These are phyloP conservation scores for Phoxinus dragarum DNA, from an alignment of 2,797 vertebrate species.

Conservation along the genomic window DNA sequence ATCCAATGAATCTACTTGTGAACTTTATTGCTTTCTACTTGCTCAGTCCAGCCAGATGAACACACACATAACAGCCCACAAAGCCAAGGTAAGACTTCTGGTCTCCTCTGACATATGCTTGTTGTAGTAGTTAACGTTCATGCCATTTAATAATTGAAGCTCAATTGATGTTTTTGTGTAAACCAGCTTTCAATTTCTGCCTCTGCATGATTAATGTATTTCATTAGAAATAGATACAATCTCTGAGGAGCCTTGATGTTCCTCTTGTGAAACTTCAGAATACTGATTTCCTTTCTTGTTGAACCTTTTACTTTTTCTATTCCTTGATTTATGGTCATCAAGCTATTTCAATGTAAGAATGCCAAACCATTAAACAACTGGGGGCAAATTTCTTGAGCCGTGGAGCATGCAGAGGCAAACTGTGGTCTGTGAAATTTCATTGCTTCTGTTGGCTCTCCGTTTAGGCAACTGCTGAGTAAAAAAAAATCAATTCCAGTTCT, in stretches of 20 bases:
- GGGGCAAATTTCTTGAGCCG: neutral
- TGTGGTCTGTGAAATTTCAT: conserved; percentile 28
- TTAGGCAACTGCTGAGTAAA: neutral
- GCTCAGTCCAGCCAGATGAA: conserved; percentile 72
- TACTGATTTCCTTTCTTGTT: neutral
- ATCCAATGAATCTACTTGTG: conserved; percentile 68
- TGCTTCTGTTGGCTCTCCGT: conserved; percentile 10
- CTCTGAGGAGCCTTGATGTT: neutral
- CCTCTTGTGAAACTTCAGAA: conserved; percentile 18
- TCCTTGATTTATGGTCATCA: conserved; percentile 21
- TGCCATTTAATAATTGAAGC: neutral
- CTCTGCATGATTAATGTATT: neutral
- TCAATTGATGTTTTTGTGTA: neutral
- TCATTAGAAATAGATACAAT: neutral
- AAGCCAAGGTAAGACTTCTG: conserved; percentile 68
- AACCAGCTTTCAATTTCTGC: neutral
- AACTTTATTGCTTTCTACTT: conserved; percentile 64
- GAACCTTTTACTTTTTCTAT: neutral
- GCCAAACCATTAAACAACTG: conserved; percentile 34
- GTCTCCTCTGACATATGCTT: neutral
- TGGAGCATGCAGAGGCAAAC: conserved; percentile 5
- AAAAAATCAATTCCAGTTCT: neutral
- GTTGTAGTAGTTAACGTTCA: neutral
- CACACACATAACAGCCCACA: conserved; percentile 67
- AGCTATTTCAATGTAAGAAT: conserved; percentile 19